Base-by-base conservation (phyloP, 2,797 vertebrate genomes). In the Poecilia wingei region DNA sequence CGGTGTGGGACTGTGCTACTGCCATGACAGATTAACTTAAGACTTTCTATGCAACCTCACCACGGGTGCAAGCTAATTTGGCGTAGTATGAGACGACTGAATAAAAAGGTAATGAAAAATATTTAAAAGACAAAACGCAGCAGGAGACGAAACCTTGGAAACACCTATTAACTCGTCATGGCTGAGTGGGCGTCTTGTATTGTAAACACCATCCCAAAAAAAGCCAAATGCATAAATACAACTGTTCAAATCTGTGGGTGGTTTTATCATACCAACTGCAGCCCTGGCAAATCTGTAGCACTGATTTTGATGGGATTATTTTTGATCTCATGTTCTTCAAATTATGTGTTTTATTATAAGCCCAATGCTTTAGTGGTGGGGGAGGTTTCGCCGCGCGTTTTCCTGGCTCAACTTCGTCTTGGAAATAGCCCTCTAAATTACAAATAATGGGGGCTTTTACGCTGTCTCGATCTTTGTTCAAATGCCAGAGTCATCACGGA, bases 391-490 rank as follows among this genome's bases (percentile, higher is more conserved):
- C n/a, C 49, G 31, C 39, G 6, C 9, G n/a, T 80, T 79, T 82
- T 79, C 80, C 46, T 82, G 43, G n/a, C 74, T 77, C 9, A 28
- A 72, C 28, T 71, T 57, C n/a, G 59, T 39, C 4, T 7, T 36
- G 39, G 74, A 72, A 72, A 68, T 72, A 59, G 57, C 59, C 57
- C 43, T 79, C 51, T 61, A 47, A 36, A 85, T 86, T 75, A 79
- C 79, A 84, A 85, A 89, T 78, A 77, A 82, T 77, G 72, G 78
- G 83, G 68, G 31, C 55, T 76, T 20, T 74, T 74, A 61, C 6
- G 22, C 22, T 12, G 16, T 64, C 71, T 68, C 36, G 1, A 64
- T 71, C 43, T 76, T 77, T 80, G 66, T 80, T 55, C 80, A 47
- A 47, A 45, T 28, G 64, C 77, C 81, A 70, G 31, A 73, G 76